Conservation (phyloP, 1,140 invertebrate genomes). For the Leptinotarsa texana region DNA sequence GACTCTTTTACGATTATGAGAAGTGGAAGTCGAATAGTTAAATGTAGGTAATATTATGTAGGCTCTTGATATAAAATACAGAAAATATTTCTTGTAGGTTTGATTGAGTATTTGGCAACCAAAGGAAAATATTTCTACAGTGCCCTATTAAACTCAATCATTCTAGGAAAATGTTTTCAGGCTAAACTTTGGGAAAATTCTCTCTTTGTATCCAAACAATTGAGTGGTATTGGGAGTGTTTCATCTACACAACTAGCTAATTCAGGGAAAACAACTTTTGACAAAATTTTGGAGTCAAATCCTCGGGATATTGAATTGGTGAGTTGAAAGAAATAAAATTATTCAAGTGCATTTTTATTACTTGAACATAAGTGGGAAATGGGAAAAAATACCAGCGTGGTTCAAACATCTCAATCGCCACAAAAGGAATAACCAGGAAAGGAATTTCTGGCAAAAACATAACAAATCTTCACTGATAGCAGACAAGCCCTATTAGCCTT, state of each 20-base stretch:
- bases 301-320: slow-evolving; percentile 77
- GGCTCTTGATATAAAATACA: not conserved
- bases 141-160: slow-evolving; percentile 63
- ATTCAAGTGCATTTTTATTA: no score
- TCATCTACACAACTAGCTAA: slow-evolving; percentile 67
- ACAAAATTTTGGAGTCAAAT: slow-evolving; percentile 67
- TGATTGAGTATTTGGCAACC: slow-evolving; percentile 52
- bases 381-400: no score
- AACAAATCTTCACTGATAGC: no score
- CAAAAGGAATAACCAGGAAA: no score
- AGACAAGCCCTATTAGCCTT: no score
- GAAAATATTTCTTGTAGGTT: slow-evolving; percentile 57
- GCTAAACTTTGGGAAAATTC: slow-evolving; percentile 78
- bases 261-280: slow-evolving; percentile 69
- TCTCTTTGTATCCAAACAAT: slow-evolving; percentile 68
- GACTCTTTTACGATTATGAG: slow-evolving; percentile 73
- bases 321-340: slow-evolving; percentile 27
- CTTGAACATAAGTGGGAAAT: no score
- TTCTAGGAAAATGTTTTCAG: slow-evolving; percentile 69
- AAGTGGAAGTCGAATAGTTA: slow-evolving; percentile 67
- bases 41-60: slow-evolving; percentile 62
- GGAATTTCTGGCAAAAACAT: no score
- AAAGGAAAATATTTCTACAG: slow-evolving; percentile 54
- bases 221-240: slow-evolving; percentile 71
- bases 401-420: no score